Evolutionary conservation across 2,113 vertebrate genomes (phyloP), one percentile per base, ranked within the genome.

Genomic region (Tupaia tana): DNA sequence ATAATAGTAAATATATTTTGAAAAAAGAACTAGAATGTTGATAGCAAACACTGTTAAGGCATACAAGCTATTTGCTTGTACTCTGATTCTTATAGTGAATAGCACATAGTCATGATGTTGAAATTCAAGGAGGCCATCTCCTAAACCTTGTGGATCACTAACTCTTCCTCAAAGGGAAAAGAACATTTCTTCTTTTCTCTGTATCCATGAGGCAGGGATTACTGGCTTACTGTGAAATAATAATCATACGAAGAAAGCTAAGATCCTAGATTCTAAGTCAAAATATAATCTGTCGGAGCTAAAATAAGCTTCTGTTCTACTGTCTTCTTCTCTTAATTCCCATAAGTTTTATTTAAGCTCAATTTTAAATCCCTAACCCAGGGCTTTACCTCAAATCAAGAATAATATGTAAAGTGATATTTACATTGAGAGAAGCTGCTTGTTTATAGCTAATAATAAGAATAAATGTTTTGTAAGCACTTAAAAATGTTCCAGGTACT

Each of bases 61-160:
- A 93, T 70, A 85, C 29, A 86, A 93, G 90, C 20, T 94, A 52
- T 83, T 78, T 96, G 52, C 34, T 89, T 91, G 29, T 86, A 64
- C 75, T 93, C 29, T 79, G 75, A 70, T 79, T 93, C 43, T 91
- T 54, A 66, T 69, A 56, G 56, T 56, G 54, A 91, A 11, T 27
- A 66, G 54, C 22, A 56, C 43, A 7, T 20, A 69, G 13, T 59
- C 24, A 12, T 10, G 86, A 69, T 82, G 52, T 31, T 73, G 63
- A 34, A 19, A 64, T 93, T 59, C 86, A 77, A 80, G 64, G 74
- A 95, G 91, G 71, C 79, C 13, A 83, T 52, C 54, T 70, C 27
- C 22, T 84, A 86, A 34, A 16, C 82, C n/a, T 88, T 93, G 20
- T 88, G 20, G 43, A 88, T 66, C 3, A 89, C 8, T 59, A 95